Evolutionary conservation across 2,797 vertebrate species (phyloP), one percentile per base, ranked within the genome.

Genomic region (Thaleichthys pacificus): DNA sequence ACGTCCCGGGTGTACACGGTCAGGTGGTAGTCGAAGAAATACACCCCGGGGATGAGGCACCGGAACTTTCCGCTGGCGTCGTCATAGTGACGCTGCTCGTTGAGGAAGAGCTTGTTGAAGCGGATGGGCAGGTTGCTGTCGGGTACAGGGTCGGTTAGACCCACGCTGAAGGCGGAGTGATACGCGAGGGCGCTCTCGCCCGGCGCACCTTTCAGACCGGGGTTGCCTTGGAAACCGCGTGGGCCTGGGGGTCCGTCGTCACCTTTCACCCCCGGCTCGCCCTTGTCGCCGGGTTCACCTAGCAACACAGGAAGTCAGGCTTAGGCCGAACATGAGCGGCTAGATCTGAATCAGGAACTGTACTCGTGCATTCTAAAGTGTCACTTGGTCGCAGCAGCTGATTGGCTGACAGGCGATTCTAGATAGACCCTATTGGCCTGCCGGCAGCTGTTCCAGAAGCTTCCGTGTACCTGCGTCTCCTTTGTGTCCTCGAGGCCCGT

Each of bases 71-170:
- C 94, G 0, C 91, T 95, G 77, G 78, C 86, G 32, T 79, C 19
- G 0, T 95, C 91, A 0, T 95, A 96, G 83, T 95, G 94, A 47
- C 75, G 86, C 30, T 77, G 93, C 68, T 91, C 90, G 0, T 95
- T 95, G 84, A 94, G 92, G 89, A 94, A 94, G 79, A 93, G 89
- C 85, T 95, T 95, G 85, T 79, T 92, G 81, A 95, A 95, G 81
- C 86, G 91, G 81, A 95, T 95, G 73, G 95, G 94, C n/a, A 92
- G 72, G 0, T 87, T 93, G 78, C 92, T 86, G 21, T 87, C 61
- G 0, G 91, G 84, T 24, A 79, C 82, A 1, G 72, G 63, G 14
- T 77, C 80, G 0, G 83, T 89, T 71, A 96, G 75, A 58, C 94
- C 95, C 21, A 95, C 90, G 0, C 94, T 95, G 86, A 95, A 95